Evolutionary conservation across 2,888 invertebrate genomes (phyloP), one percentile per base, ranked within the genome.

Genomic region (Leucoma salicis): DNA sequence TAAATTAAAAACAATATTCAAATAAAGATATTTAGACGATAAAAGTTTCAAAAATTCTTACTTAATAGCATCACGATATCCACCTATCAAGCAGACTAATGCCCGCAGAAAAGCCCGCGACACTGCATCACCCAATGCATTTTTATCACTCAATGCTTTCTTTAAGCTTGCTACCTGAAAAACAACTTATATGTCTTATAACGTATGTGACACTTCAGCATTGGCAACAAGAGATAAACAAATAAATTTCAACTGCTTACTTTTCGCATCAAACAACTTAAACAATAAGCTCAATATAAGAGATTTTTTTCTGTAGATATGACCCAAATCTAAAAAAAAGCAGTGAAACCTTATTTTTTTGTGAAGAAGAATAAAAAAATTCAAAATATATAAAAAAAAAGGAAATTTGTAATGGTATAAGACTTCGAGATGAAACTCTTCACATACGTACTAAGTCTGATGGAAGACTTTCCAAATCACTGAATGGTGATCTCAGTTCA

Each of bases 41-140:
- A n/a, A n/a, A n/a, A n/a, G n/a, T n/a, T n/a, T n/a, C n/a, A n/a
- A n/a, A n/a, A n/a, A n/a, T 18, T 51, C 70, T 73, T 70, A 93
- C 78, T 94, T 94, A 31, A 98, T 92, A 16, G 97, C 98, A 80
- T 98, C 97, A 52, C 97, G 91, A 79, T 98, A 98, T 51, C 97
- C 97, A 34, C 99, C 99, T 65, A 99, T 99, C 40, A 99, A 90
- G 78, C 96, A 95, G 8, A 99, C 99, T 57, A 99, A 90, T 7
- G 98, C 96, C 46, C 95, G 91, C 39, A 99, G 91, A 84, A 99
- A 99, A 32, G 98, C 96, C 68, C 97, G 93, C 2, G 98, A 96
- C 3, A 99, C 95, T 0, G 97, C 95, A 78, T 99, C 99, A 0
- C 98, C 98, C 43, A 96, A 87, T 36, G 94, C 94, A 55, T 95